Evolutionary conservation across 1,140 invertebrate species (phyloP), one percentile per base, ranked within the genome.

Genomic region (Helicorthomorpha holstii): DNA sequence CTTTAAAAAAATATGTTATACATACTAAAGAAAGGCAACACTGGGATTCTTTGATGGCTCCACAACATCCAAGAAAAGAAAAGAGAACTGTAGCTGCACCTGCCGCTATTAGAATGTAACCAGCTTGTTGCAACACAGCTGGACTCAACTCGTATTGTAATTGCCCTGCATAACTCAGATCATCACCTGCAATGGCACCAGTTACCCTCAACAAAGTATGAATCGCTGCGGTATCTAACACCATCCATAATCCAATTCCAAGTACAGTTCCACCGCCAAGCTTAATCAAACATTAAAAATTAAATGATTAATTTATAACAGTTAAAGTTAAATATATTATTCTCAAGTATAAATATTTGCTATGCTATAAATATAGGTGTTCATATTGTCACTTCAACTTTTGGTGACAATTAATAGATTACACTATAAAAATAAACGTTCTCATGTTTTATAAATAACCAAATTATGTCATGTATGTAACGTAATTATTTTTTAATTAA

Each of bases 51-150:
- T 81, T 76, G 60, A 87, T 74, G 10, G 86, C 85, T 38, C 86
- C 86, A 63, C 86, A 86, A 61, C 86, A 90, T 27, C 86, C 86
- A 34, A 89, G 66, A 68, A 89, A 87, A 50, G 83, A 84, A 55
- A 89, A 73, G 49, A 88, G 68, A 67, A 88, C 87, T 59, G 88
- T 80, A 56, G 85, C 72, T 23, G 77, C 76, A 45, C 86, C 85
- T 49, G 81, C 76, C n/a, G 75, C 75, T 54, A 90, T 84, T 41
- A 89, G 68, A 38, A 85, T 73, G 62, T 82, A 83, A 22, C 78
- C 74, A 49, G 77, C 73, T 63, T 80, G 73, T 38, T 65, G 62
- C 49, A 67, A 58, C 44, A 80, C 75, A 51, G 73, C 69, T 3
- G 76, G 72, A 59, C 76, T 72, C 52, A 73, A 73, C 56, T 77